Base-by-base conservation (phyloP, 2,888 invertebrate genomes). In the Papilio demoleus region DNA sequence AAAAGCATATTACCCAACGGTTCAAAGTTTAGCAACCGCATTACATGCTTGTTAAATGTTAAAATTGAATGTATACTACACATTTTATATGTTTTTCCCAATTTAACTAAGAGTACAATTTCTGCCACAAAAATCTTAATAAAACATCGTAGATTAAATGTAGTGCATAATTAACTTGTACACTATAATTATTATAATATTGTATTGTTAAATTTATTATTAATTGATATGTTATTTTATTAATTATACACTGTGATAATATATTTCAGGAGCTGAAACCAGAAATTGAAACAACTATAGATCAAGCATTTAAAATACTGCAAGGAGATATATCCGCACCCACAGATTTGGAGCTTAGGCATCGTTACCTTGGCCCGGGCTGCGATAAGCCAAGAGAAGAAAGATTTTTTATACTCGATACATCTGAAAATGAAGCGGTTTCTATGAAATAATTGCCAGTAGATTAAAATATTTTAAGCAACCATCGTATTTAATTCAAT, bases 301-400 rank as follows among this genome's bases (percentile, higher is more conserved):
- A 88, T 67, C 91, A 93, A 83, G 93, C 94, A 70, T 88, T 88
- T 74, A 82, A 81, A 72, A 94, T 94, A 76, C 88, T 94, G 73
- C 88, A 92, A 76, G 91, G 92, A 69, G 94, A 94, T 75, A 83
- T 93, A 72, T 89, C 93, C 14, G 92, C 93, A 64, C 93, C 93
- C 8, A 87, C 88, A 67, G 93, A 91, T 78, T 85, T 93, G 50
- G 89, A 90, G 74, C 77, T 91, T 60, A 77, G 93, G 73, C 82
- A 81, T 70, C 86, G 81, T 63, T 92, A 92, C 81, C 88, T 92
- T 70, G 92, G 92, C 70, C 86, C 88, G 40, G 90, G 87, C 80
- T 87, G 88, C 79, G 88, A 90, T 72, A 91, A 88, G 79, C 82
- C 92, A 70, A 88, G 83, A 42, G 81, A 88, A 80, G 91, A 92